A percentile compares a stretch with the other conserved stretches of the same genome.
These are phyloP conservation scores for Erebia epiphron DNA, from an alignment of 2,888 invertebrate genomes.

Conservation along the genomic window DNA sequence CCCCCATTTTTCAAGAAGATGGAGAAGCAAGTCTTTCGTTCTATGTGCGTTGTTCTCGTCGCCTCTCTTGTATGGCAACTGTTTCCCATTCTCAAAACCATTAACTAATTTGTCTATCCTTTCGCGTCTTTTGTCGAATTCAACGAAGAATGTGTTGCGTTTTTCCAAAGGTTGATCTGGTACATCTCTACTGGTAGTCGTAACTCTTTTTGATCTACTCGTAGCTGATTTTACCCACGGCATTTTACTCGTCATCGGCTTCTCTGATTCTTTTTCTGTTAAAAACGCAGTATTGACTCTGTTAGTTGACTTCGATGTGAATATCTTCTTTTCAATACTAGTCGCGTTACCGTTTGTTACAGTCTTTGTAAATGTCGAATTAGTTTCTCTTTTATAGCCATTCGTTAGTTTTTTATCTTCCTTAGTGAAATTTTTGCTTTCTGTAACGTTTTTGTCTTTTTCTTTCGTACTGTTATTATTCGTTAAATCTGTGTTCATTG, in stretches of 20 bases:
- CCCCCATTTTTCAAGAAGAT: slow-evolving; percentile 90
- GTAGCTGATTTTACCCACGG: slow-evolving; percentile 77
- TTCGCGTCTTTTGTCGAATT: slow-evolving; percentile 74
- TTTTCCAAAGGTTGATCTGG: slow-evolving; percentile 85
- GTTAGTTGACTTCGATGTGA: slow-evolving; percentile 71
- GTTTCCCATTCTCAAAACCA: slow-evolving; percentile 68
- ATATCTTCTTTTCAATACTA: slow-evolving; percentile 62
- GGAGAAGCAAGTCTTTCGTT: slow-evolving; percentile 89
- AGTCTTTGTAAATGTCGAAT: slow-evolving; percentile 57
- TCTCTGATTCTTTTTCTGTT: slow-evolving; percentile 67
- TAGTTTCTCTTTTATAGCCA: slow-evolving; percentile 66
- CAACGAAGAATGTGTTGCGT: slow-evolving; percentile 79
- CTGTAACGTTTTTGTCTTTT: slow-evolving; percentile 69
- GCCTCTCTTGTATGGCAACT: slow-evolving; percentile 74
- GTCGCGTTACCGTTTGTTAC: slow-evolving; percentile 65
- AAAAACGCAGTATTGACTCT: slow-evolving; percentile 69
- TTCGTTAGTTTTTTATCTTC: slow-evolving; percentile 66
- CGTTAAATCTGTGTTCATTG: slow-evolving; percentile 83
- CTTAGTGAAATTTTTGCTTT: slow-evolving; percentile 58
- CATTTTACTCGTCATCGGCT: slow-evolving; percentile 78
- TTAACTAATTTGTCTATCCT: slow-evolving; percentile 75
- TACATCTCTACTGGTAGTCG: slow-evolving; percentile 87
- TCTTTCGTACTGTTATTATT: slow-evolving; percentile 74
- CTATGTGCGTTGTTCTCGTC: slow-evolving; percentile 85
- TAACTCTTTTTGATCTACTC: slow-evolving; percentile 82